A percentile compares a stretch with the other conserved stretches of the same genome.
These are phyloP conservation scores for Cremastinae sp. DNA, from an alignment of 2,888 invertebrate species.

Conservation along the genomic window DNA sequence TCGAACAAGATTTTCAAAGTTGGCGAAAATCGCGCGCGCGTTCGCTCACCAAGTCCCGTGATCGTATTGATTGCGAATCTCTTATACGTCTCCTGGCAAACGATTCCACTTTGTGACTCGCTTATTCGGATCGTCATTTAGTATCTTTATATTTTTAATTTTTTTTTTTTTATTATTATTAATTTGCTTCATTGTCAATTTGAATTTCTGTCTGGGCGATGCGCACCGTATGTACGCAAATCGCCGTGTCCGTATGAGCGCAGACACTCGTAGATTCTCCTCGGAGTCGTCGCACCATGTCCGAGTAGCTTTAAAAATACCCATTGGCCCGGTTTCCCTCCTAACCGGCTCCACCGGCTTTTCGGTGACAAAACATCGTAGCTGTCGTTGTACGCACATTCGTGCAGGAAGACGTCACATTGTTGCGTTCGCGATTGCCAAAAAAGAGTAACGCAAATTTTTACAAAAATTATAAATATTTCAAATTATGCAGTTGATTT, in stretches of 20 bases:
- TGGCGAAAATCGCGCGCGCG: neutral
- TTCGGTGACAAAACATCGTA: slow-evolving; percentile 63
- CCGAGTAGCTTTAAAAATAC: slow-evolving; percentile 70
- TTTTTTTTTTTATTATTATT: slow-evolving; percentile 20
- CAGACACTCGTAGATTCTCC: slow-evolving; percentile 21
- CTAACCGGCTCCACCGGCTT: slow-evolving; percentile 47
- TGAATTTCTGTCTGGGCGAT: slow-evolving; percentile 43
- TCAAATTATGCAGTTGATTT: no score
- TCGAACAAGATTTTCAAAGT: slow-evolving; percentile 11
- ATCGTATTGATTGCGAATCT: slow-evolving; percentile 3
- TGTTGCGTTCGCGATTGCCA: neutral
- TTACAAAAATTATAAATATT: no score
- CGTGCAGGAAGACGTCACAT: slow-evolving; percentile 13
- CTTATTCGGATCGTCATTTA: slow-evolving; percentile 15
- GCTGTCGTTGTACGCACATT: slow-evolving; percentile 21
- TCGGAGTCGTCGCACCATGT: slow-evolving; percentile 11
- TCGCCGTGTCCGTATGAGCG: slow-evolving; percentile 1
- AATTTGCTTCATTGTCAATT: slow-evolving; percentile 24
- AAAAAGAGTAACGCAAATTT: no score
- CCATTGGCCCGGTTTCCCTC: slow-evolving; percentile 67
- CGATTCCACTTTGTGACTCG: slow-evolving; percentile 23
- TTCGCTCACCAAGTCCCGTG: neutral
- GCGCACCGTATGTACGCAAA: neutral
- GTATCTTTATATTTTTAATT: no score
- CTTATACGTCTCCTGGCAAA: slow-evolving; percentile 10